Conservation (phyloP, 2,113 vertebrate genomes). For the Anser cygnoides region DNA sequence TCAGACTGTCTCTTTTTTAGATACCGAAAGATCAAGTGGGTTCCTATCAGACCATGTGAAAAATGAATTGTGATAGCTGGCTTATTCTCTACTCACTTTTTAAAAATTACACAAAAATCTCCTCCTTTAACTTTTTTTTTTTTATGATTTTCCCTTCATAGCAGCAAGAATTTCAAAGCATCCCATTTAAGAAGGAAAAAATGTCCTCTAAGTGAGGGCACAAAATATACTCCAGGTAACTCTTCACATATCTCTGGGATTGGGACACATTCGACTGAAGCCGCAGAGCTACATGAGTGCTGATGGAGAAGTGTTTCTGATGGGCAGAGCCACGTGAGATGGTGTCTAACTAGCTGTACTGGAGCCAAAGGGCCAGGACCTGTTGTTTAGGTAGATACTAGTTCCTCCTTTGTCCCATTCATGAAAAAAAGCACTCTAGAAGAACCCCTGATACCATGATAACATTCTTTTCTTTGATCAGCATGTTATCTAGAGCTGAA, state of each 20-base stretch:
- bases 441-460: background rate
- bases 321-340: background rate
- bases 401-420: background rate
- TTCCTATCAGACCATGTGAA: background rate
- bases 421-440: background rate
- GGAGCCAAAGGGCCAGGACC: background rate
- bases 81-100: background rate
- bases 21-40: background rate
- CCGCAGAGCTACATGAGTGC: background rate
- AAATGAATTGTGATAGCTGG: background rate
- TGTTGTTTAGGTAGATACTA: background rate
- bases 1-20: background rate
- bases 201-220: background rate
- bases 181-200: background rate
- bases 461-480: constrained; percentile 2
- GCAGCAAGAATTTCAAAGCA: background rate
- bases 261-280: background rate
- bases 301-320: background rate
- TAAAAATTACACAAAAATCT: background rate
- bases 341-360: background rate
- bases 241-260: background rate
- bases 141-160: background rate
- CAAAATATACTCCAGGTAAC: background rate
- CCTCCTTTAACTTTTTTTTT: background rate
- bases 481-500: constrained; percentile 2